Conservation (phyloP, 2,888 invertebrate species). For the Apantesis nais region DNA sequence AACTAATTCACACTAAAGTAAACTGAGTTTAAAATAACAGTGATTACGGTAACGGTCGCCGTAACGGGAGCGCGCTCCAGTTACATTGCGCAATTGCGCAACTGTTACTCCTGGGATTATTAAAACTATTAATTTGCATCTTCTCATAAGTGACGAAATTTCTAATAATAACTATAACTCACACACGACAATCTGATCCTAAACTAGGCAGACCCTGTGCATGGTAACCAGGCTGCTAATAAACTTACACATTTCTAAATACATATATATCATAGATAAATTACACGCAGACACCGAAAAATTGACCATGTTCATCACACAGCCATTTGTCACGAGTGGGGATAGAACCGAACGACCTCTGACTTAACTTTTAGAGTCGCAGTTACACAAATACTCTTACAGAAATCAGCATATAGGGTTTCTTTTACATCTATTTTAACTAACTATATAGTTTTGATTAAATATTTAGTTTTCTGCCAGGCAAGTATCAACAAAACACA, state of each 20-base stretch:
- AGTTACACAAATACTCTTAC: neutral
- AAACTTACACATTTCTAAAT: neutral
- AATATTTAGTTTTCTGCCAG: neutral
- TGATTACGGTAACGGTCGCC: slow-evolving; percentile 65
- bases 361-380: neutral
- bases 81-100: slow-evolving; percentile 46
- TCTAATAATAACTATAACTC: neutral
- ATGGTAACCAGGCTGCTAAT: neutral
- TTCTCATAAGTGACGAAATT: slow-evolving; percentile 7
- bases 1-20: slow-evolving; percentile 41
- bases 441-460: neutral
- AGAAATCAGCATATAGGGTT: neutral
- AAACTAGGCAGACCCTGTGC: neutral
- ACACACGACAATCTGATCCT: too few species aligned
- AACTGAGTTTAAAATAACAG: slow-evolving; percentile 54
- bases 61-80: slow-evolving; percentile 69
- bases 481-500: too few species aligned
- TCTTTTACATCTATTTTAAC: neutral
- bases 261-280: neutral
- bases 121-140: slow-evolving; percentile 18
- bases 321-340: neutral
- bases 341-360: neutral
- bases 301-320: neutral
- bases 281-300: neutral
- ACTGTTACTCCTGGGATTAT: slow-evolving; percentile 47